phyloP scores from a whole-genome alignment of 2,797 vertebrate species.

The Fistularia commersonii region DNA sequence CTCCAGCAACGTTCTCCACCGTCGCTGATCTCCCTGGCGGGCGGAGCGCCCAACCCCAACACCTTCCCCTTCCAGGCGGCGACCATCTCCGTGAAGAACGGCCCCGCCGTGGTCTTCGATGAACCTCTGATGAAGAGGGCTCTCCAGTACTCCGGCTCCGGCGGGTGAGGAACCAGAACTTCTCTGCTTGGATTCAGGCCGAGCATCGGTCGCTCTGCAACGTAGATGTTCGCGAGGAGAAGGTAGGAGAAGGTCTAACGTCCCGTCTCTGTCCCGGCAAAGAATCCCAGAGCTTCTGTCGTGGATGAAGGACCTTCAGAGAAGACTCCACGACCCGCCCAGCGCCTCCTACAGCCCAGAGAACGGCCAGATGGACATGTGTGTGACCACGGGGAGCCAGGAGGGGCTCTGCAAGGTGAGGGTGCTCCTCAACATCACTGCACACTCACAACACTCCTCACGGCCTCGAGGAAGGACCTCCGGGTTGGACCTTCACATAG shows the following conservation, averaged over 20 bases:
- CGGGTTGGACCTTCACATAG: no score
- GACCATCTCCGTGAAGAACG: conserved; percentile 72
- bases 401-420: conserved; percentile 91
- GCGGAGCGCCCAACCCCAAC: conserved; percentile 86
- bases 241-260: not conserved
- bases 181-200: no score
- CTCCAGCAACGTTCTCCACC: conserved; percentile 79
- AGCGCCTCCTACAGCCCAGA: conserved; percentile 72
- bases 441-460: not conserved
- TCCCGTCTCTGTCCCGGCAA: not conserved
- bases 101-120: conserved; percentile 73
- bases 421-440: not conserved
- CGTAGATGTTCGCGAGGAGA: not conserved
- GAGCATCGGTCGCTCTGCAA: no score
- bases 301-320: conserved; percentile 90
- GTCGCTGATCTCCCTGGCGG: conserved; percentile 87
- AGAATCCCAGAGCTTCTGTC: conserved; percentile 89
- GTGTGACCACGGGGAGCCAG: conserved; percentile 90
- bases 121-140: conserved; percentile 84
- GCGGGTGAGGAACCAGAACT: conserved; percentile 73
- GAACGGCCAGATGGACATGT: conserved; percentile 87
- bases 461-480: no score
- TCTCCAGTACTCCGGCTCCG: conserved; percentile 87
- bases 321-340: conserved; percentile 83
- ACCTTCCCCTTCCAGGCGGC: conserved; percentile 88